Percentiles rank a stretch among this genome's conserved stretches.
phyloP scores from a whole-genome alignment of 1,140 invertebrate genomes.

The Macrobrachium nipponense region DNA sequence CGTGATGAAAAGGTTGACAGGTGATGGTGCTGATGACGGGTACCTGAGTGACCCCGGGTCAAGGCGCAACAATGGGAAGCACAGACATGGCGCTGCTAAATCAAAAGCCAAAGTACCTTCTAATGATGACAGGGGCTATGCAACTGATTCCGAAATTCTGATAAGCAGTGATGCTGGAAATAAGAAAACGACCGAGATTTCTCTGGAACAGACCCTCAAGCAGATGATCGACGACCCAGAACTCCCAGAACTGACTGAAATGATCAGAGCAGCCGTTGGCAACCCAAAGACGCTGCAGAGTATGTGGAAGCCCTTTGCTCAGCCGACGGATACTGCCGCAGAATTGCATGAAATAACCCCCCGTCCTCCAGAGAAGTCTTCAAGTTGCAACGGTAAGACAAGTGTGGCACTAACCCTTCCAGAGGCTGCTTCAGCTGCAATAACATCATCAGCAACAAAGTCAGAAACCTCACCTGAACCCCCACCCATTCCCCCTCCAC shows the following conservation, averaged over 20 bases:
- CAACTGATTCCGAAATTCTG: constrained; percentile 42
- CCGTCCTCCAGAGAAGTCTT: background rate
- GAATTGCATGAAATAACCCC: background rate
- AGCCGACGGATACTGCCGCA: background rate
- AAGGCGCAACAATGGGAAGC: constrained; percentile 26
- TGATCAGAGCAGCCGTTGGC: no score
- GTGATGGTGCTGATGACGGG: constrained; percentile 45
- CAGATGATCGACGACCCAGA: no score
- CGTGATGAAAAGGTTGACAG: constrained; percentile 7
- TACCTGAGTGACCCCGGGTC: constrained; percentile 62
- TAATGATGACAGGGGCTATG: constrained; percentile 47
- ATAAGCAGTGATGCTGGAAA: constrained; percentile 4
- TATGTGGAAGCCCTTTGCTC: constrained; percentile 43
- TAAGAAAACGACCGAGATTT: background rate
- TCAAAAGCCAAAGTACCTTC: constrained; percentile 10
- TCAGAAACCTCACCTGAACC: constrained; percentile 6
- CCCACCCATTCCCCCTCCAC: constrained; percentile 1
- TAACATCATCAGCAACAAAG: background rate
- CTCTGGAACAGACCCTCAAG: no score
- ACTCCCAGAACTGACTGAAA: background rate
- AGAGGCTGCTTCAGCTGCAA: background rate
- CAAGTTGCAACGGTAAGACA: constrained; percentile 37
- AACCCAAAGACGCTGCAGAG: constrained; percentile 22
- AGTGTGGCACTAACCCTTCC: constrained; percentile 53
- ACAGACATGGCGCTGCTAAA: constrained; percentile 9